phyloP scores from a whole-genome alignment of 2,888 invertebrate genomes.

The Ptychoptera albimana region DNA sequence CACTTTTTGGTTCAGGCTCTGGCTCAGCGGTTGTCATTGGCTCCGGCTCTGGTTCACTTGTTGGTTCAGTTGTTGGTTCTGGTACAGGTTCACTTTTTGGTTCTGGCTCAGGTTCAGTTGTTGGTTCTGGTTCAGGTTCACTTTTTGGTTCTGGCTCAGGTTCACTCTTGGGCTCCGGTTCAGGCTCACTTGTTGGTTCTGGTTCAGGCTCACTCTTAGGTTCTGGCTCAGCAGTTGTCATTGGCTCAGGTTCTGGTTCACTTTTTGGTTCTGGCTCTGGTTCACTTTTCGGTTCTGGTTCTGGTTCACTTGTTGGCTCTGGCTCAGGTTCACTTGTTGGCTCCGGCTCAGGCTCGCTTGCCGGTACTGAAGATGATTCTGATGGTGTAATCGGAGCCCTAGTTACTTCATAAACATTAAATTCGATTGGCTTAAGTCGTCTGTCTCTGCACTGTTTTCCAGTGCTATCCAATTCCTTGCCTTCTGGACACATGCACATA shows the following conservation, averaged over 20 bases:
- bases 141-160: slow-evolving; percentile 22
- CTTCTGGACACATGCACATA: slow-evolving; percentile 45
- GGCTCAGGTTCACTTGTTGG: slow-evolving; percentile 9
- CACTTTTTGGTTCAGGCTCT: slow-evolving; percentile 28
- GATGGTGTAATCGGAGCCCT: slow-evolving; percentile 24
- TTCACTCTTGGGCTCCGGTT: slow-evolving; percentile 25
- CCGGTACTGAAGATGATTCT: slow-evolving; percentile 6
- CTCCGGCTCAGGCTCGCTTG: background rate
- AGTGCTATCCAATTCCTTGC: slow-evolving; percentile 30
- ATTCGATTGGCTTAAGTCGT: slow-evolving; percentile 11
- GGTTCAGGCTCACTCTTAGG: slow-evolving; percentile 27
- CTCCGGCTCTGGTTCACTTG: background rate
- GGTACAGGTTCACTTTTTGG: slow-evolving; percentile 7
- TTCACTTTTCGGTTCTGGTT: slow-evolving; percentile 1
- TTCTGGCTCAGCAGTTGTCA: slow-evolving; percentile 23
- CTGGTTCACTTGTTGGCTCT: slow-evolving; percentile 13
- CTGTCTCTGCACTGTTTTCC: slow-evolving; percentile 20
- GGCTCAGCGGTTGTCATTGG: slow-evolving; percentile 7
- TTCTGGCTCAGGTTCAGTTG: slow-evolving; percentile 24
- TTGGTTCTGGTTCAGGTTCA: slow-evolving; percentile 25
- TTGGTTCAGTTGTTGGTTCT: background rate
- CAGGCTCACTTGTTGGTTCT: slow-evolving; percentile 24
- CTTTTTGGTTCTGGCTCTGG: background rate
- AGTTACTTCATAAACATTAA: slow-evolving; percentile 17
- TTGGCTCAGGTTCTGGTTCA: slow-evolving; percentile 24